phyloP scores from a whole-genome alignment of 1,140 invertebrate species.

The Drosophila tani region DNA sequence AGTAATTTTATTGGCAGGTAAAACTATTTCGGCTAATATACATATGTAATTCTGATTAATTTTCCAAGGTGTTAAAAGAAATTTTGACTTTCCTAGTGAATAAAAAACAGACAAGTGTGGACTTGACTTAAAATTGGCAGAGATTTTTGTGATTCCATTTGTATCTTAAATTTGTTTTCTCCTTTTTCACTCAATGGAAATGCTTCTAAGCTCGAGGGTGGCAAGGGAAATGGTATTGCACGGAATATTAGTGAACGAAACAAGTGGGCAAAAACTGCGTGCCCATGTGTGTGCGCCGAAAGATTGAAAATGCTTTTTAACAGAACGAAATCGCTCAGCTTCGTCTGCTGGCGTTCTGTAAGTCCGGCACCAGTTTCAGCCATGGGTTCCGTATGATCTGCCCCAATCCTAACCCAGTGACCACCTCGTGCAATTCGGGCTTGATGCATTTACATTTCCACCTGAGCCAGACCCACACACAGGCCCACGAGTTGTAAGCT shows the following conservation, averaged over 20 bases:
- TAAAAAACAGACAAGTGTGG: background rate
- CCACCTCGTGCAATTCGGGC: slow-evolving; percentile 62
- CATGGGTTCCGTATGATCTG: slow-evolving; percentile 45
- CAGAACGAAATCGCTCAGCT: slow-evolving; percentile 37
- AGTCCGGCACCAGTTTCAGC: slow-evolving; percentile 22
- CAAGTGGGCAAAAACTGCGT: slow-evolving; percentile 47
- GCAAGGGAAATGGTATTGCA: slow-evolving; percentile 13
- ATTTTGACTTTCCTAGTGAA: no score
- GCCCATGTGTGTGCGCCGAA: slow-evolving; percentile 25
- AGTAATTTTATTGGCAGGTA: no score
- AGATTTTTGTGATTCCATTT: slow-evolving; percentile 43
- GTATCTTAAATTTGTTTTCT: slow-evolving; percentile 21
- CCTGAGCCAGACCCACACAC: slow-evolving; percentile 54
- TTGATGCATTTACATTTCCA: slow-evolving; percentile 82
- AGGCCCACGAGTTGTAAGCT: slow-evolving; percentile 68
- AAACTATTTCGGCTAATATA: no score
- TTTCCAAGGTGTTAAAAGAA: background rate
- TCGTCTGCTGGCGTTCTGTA: slow-evolving; percentile 21
- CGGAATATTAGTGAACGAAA: slow-evolving; percentile 71
- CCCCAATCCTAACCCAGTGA: slow-evolving; percentile 35
- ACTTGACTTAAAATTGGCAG: slow-evolving; percentile 26
- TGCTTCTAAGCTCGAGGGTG: slow-evolving; percentile 45
- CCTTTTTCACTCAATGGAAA: slow-evolving; percentile 22
- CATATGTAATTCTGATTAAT: background rate
- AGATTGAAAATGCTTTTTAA: slow-evolving; percentile 75